Percentiles rank a stretch among this genome's conserved stretches.
Conservation (phyloP, 2,888 invertebrate genomes). For the Drosophila kokeensis region DNA sequence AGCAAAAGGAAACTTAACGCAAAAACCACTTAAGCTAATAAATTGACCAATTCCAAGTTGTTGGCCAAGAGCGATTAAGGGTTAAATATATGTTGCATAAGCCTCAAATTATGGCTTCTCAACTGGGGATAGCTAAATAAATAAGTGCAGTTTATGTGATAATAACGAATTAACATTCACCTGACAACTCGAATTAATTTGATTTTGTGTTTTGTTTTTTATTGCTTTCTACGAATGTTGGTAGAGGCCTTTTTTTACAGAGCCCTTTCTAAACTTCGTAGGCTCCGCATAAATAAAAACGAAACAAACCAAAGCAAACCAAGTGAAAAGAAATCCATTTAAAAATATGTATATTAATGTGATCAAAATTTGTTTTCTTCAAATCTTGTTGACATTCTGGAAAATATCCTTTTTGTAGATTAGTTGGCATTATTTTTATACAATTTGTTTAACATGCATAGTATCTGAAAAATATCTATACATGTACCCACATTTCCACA, state of each 20-base stretch:
- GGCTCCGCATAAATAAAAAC: not conserved
- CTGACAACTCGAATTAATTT: not conserved
- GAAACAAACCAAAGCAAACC: not conserved
- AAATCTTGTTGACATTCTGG: not conserved
- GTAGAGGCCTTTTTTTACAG: not conserved
- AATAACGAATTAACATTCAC: not conserved
- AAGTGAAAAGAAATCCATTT: not conserved
- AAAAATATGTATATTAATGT: not conserved
- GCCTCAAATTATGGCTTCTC: constrained; percentile 7
- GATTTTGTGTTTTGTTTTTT: not conserved
- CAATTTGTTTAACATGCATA: too few relatives aligned
- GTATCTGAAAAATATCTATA: not conserved
- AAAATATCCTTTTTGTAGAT: not conserved
- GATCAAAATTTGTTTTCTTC: not conserved
- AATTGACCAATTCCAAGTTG: constrained; percentile 37
- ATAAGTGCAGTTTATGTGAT: not conserved
- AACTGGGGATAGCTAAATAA: not conserved
- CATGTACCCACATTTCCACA: not conserved
- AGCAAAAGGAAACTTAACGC: constrained; percentile 31
- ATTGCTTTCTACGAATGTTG: not conserved
- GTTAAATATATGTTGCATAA: constrained; percentile 19
- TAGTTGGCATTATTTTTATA: not conserved
- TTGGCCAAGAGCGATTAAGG: constrained; percentile 16
- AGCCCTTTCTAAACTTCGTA: not conserved
- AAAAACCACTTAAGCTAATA: constrained; percentile 67